Evolutionary conservation across 2,797 vertebrate genomes (phyloP).

Genomic region (Semaprochilodus insignis): DNA sequence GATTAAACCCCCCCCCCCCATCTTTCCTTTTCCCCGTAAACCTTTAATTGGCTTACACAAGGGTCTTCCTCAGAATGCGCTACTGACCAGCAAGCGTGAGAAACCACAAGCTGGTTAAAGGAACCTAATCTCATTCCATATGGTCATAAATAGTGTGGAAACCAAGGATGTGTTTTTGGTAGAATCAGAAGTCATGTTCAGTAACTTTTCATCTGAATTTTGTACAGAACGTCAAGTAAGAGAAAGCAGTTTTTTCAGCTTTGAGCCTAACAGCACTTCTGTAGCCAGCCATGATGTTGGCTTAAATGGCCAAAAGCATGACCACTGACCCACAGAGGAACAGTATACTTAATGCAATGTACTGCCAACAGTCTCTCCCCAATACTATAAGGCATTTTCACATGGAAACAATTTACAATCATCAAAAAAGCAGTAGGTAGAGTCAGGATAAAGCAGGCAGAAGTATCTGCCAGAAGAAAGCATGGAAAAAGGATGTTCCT

Average conservation of each 20-base stretch:
- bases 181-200: not conserved
- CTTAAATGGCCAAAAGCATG: not conserved
- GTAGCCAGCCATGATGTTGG: conserved; percentile 1
- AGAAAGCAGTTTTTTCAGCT: not conserved
- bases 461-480: not conserved
- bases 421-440: not conserved
- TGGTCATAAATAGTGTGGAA: conserved; percentile 24
- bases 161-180: conserved; percentile 11
- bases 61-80: conserved; percentile 41
- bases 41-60: conserved; percentile 57
- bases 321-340: not conserved
- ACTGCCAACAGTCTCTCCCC: not conserved
- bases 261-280: not conserved
- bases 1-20: too few species aligned
- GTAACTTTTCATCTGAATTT: not conserved
- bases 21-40: conserved; percentile 34
- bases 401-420: not conserved
- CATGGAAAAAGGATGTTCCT: not conserved
- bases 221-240: not conserved
- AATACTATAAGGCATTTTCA: not conserved
- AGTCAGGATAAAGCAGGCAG: not conserved
- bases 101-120: conserved; percentile 33
- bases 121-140: conserved; percentile 41
- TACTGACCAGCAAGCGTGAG: conserved; percentile 28
- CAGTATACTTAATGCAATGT: not conserved